A percentile compares a stretch with the other conserved stretches of the same genome.
Evolutionary conservation across 2,888 invertebrate genomes (phyloP).

Genomic region (Furcula furcula): DNA sequence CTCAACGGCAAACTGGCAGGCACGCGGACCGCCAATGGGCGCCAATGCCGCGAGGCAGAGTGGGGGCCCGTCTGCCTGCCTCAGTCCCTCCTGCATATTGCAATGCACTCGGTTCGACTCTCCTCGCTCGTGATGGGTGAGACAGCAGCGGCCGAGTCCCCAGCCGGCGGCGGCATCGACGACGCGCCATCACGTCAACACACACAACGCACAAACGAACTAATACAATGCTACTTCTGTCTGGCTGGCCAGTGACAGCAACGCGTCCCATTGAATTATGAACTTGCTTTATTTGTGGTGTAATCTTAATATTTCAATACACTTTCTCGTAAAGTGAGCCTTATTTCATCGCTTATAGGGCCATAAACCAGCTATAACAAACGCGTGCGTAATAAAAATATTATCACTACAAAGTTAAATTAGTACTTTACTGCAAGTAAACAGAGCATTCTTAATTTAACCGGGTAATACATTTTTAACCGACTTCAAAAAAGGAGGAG

Average conservation of each 20-base stretch:
- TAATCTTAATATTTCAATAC: no score
- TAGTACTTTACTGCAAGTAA: no score
- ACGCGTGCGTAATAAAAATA: no score
- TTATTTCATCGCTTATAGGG: no score
- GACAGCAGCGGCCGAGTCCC: constrained; percentile 41
- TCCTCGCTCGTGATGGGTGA: constrained; percentile 36
- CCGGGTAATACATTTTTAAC: no score
- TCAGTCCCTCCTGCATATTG: constrained; percentile 69
- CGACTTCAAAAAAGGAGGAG: no score
- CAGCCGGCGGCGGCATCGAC: constrained; percentile 38
- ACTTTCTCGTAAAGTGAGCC: no score
- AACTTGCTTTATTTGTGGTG: constrained; percentile 33
- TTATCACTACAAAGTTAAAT: no score
- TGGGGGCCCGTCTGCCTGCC: constrained; percentile 67
- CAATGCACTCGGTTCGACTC: constrained; percentile 65
- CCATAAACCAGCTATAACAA: no score
- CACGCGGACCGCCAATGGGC: constrained; percentile 41
- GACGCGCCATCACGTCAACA: constrained; percentile 37
- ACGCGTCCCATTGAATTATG: constrained; percentile 16
- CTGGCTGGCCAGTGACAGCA: no score
- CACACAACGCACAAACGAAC: constrained; percentile 35
- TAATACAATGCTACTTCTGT: constrained; percentile 18
- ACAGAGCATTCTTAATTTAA: no score
- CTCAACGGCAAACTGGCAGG: constrained; percentile 73
- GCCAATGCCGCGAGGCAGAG: constrained; percentile 55